A percentile compares a stretch with the other conserved stretches of the same genome.
phyloP scores from a whole-genome alignment of 2,113 vertebrate genomes.

The Hippocampus comes region DNA sequence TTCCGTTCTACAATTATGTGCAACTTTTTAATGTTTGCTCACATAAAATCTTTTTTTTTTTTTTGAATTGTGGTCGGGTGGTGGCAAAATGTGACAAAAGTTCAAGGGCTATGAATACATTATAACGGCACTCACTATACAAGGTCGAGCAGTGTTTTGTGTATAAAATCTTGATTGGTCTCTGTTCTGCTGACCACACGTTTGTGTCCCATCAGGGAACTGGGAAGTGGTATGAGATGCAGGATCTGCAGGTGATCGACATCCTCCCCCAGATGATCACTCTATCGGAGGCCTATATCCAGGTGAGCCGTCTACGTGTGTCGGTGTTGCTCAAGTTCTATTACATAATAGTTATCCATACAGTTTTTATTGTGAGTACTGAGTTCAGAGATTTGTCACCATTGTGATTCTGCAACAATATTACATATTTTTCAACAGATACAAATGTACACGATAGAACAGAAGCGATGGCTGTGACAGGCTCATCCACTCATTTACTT shows the following conservation, averaged over 20 bases:
- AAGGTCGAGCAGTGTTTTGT: not conserved
- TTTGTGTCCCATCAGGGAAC: conserved; percentile 78
- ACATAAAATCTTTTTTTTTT: no score
- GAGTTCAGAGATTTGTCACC: not conserved
- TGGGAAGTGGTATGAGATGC: conserved; percentile 96
- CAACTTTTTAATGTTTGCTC: no score
- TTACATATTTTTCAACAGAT: not conserved
- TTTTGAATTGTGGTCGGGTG: no score
- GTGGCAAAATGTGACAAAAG: no score
- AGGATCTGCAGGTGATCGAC: conserved; percentile 93
- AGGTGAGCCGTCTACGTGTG: conserved; percentile 70
- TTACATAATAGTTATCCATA: not conserved
- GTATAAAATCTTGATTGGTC: not conserved
- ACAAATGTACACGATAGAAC: not conserved
- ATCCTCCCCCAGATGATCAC: conserved; percentile 99
- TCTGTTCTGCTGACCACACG: not conserved
- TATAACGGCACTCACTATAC: no score
- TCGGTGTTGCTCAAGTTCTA: not conserved
- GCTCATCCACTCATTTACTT: no score
- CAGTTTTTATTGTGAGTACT: not conserved
- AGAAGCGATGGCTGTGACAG: not conserved
- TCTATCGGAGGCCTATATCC: conserved; percentile 93
- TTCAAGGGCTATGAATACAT: no score
- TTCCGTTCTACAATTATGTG: no score
- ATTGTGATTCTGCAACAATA: not conserved